A percentile compares a stretch with the other conserved stretches of the same genome.
These are phyloP conservation scores for Diplodus puntazzo DNA, from an alignment of 2,797 vertebrate genomes.

Conservation along the genomic window DNA sequence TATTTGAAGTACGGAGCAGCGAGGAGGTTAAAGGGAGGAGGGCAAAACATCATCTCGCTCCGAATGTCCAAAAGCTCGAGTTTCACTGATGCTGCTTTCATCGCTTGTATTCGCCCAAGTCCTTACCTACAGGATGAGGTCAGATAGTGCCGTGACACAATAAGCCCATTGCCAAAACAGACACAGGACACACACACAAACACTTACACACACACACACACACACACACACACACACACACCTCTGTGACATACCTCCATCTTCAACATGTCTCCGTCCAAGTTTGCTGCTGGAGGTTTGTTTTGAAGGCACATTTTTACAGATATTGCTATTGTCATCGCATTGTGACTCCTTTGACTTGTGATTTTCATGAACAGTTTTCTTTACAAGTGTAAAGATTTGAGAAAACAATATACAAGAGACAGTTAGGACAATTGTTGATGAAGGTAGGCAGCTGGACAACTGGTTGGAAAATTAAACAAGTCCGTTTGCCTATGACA, in stretches of 20 bases:
- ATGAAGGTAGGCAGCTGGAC: too few relatives aligned
- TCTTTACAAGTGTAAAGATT: neutral
- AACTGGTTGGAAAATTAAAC: neutral
- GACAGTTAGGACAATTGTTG: neutral
- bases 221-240: too few relatives aligned
- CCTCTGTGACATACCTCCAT: conserved; percentile 15
- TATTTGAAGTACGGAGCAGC: conserved; percentile 69
- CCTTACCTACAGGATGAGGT: conserved; percentile 58
- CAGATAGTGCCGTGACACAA: conserved; percentile 52
- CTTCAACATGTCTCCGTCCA: conserved; percentile 13
- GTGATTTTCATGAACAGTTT: neutral
- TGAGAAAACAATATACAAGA: neutral
- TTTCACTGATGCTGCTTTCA: conserved; percentile 68
- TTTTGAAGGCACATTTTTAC: neutral
- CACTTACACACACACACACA: neutral
- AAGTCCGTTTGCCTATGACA: too few relatives aligned
- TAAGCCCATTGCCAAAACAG: conserved; percentile 30
- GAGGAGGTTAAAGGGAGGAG: conserved; percentile 65
- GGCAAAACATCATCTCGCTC: conserved; percentile 70
- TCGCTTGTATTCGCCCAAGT: conserved; percentile 59
- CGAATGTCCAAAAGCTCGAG: conserved; percentile 60
- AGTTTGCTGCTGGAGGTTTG: conserved; percentile 25
- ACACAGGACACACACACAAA: conserved; percentile 9
- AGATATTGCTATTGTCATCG: neutral
- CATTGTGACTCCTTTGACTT: neutral